Conservation (phyloP, 2,888 invertebrate genomes). For the Neoascia interrupta region DNA sequence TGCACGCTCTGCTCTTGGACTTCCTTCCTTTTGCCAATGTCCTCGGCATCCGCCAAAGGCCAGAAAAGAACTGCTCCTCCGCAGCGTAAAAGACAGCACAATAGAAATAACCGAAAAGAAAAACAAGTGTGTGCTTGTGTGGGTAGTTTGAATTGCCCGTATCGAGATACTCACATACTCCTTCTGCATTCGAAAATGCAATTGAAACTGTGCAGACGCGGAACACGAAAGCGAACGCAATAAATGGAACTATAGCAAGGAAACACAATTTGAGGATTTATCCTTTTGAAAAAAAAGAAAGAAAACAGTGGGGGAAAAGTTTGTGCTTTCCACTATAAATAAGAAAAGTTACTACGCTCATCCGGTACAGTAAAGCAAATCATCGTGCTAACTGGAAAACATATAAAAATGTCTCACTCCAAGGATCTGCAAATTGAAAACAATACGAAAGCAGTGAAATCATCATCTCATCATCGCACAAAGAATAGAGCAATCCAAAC, state of each 20-base stretch:
- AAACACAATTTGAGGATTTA: slow-evolving; percentile 50
- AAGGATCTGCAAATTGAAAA: slow-evolving; percentile 35
- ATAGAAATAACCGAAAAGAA: slow-evolving; percentile 17
- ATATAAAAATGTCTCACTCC: slow-evolving; percentile 15
- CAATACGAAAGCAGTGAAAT: slow-evolving; percentile 33
- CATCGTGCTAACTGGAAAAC: slow-evolving; percentile 33
- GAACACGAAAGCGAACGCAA: slow-evolving; percentile 7
- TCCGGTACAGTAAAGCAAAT: slow-evolving; percentile 43
- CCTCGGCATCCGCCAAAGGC: slow-evolving; percentile 44
- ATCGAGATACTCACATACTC: slow-evolving; percentile 13
- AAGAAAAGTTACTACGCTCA: slow-evolving; percentile 23
- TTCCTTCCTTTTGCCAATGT: slow-evolving; percentile 59
- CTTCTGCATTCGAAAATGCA: slow-evolving; percentile 56
- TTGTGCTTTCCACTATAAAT: no score
- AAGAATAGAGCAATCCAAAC: slow-evolving; percentile 7
- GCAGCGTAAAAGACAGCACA: slow-evolving; percentile 28
- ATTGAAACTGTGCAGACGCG: slow-evolving; percentile 47
- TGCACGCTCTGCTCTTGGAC: slow-evolving; percentile 42
- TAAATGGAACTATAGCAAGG: slow-evolving; percentile 30
- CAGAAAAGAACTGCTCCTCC: slow-evolving; percentile 11
- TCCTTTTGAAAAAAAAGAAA: slow-evolving; percentile 4
- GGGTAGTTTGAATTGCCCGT: slow-evolving; percentile 21
- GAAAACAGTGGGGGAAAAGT: no score
- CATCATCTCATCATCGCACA: slow-evolving; percentile 23
- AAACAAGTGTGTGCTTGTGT: slow-evolving; percentile 6